Conservation (phyloP, 2,888 invertebrate genomes). For the Brachypterus glaber region DNA sequence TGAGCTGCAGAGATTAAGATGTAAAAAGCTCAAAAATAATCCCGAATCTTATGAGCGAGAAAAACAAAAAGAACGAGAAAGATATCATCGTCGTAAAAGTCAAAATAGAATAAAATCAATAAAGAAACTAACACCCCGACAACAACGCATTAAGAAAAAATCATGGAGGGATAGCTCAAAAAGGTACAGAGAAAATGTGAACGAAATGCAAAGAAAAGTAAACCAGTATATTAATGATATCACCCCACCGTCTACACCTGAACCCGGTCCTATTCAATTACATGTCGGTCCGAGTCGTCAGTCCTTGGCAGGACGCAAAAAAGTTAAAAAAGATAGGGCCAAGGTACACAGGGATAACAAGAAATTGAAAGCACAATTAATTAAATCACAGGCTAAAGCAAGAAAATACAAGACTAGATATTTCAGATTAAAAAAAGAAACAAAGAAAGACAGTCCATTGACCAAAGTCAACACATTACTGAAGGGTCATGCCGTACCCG, state of each 20-base stretch:
- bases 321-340: background rate
- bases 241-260: background rate
- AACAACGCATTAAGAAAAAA: too few relatives aligned
- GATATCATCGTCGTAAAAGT: too few relatives aligned
- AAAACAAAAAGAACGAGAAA: too few relatives aligned
- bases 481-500: background rate
- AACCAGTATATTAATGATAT: background rate
- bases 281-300: background rate
- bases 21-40: too few relatives aligned
- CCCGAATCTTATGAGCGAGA: too few relatives aligned
- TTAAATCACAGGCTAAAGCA: background rate
- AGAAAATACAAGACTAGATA: background rate
- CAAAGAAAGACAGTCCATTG: background rate
- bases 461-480: background rate
- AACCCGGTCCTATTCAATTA: background rate
- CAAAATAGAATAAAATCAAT: too few relatives aligned
- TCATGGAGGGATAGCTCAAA: background rate
- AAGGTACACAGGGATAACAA: background rate
- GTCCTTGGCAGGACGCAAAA: background rate
- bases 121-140: too few relatives aligned
- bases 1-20: too few relatives aligned
- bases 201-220: background rate
- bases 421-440: background rate
- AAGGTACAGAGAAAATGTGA: background rate
- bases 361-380: background rate